These are phyloP conservation scores for Ormyrus pomaceus DNA, from an alignment of 2,888 invertebrate genomes.

Conservation along the genomic window DNA sequence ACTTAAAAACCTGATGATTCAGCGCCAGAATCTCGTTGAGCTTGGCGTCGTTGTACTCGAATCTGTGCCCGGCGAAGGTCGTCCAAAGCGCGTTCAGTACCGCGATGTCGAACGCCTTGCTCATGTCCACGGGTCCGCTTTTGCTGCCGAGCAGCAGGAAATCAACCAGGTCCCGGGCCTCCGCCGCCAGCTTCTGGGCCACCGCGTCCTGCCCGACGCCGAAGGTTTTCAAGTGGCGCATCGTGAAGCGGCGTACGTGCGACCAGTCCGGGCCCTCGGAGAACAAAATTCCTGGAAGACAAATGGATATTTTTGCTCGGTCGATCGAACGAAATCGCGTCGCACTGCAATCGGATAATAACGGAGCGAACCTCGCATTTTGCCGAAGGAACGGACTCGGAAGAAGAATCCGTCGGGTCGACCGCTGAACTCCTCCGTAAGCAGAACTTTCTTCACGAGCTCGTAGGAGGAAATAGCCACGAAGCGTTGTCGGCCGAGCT, in stretches of 20 bases:
- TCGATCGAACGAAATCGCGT: neutral
- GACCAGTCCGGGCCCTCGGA: conserved; percentile 83
- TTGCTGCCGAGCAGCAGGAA: conserved; percentile 71
- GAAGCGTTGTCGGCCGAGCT: conserved; percentile 80
- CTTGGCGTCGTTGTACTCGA: conserved; percentile 79
- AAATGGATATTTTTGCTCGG: neutral
- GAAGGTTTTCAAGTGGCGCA: conserved; percentile 81
- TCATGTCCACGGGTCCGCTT: conserved; percentile 76
- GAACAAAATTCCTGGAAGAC: conserved; percentile 80
- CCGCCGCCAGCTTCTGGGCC: conserved; percentile 78
- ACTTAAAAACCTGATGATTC: conserved; percentile 81
- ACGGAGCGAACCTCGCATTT: conserved; percentile 78
- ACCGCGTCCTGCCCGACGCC: conserved; percentile 81
- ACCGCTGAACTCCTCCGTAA: conserved; percentile 82
- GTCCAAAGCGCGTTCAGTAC: conserved; percentile 84
- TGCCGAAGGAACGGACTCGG: conserved; percentile 81
- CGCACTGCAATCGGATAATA: neutral
- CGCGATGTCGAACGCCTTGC: conserved; percentile 79
- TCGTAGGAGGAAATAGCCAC: conserved; percentile 81
- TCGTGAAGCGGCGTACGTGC: conserved; percentile 81
- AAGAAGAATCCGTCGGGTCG: conserved; percentile 85
- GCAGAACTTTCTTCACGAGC: conserved; percentile 80
- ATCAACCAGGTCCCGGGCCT: conserved; percentile 78
- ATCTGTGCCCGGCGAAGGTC: conserved; percentile 82
- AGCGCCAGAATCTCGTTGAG: conserved; percentile 78